A percentile compares a stretch with the other conserved stretches of the same genome.
Conservation (phyloP, 2,888 invertebrate species). For the Brachypalpus laphriformis region DNA sequence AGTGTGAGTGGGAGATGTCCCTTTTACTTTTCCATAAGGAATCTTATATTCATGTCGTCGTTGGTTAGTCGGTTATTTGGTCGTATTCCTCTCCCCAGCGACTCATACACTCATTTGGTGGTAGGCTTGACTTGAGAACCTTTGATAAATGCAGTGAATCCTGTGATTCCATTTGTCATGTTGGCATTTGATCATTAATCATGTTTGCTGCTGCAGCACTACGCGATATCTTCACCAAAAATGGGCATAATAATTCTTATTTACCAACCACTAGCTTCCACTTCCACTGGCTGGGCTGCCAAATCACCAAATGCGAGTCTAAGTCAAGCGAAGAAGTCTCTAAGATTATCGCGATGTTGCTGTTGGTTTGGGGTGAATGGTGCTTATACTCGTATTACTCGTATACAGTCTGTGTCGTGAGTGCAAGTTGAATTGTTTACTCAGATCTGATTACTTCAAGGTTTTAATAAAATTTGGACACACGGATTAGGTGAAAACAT, state of each 20-base stretch:
- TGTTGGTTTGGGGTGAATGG: conserved; percentile 25
- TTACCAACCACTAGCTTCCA: conserved; percentile 29
- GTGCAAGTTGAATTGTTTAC: too few species aligned
- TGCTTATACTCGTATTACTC: not conserved
- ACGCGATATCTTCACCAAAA: conserved; percentile 62
- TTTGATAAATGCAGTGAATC: conserved; percentile 77
- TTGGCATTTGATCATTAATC: conserved; percentile 78
- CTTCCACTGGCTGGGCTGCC: not conserved
- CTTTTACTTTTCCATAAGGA: conserved; percentile 48
- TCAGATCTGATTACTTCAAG: too few species aligned
- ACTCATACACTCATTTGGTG: conserved; percentile 39
- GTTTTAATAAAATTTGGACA: too few species aligned
- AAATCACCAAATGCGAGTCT: conserved; percentile 19
- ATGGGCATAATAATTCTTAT: conserved; percentile 66
- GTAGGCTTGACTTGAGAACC: conserved; percentile 67
- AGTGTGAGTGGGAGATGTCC: conserved; percentile 21
- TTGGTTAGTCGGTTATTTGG: conserved; percentile 36
- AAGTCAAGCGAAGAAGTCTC: conserved; percentile 57
- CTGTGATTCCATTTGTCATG: conserved; percentile 79
- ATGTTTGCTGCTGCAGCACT: conserved; percentile 66
- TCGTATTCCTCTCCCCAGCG: not conserved
- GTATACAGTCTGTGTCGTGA: conserved; percentile 51
- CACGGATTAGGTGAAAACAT: too few species aligned
- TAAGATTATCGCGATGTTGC: conserved; percentile 57
- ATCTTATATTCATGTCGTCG: conserved; percentile 53